Evolutionary conservation across 2,888 invertebrate genomes (phyloP), one percentile per base, ranked within the genome.

Genomic region (Villa cingulata): DNA sequence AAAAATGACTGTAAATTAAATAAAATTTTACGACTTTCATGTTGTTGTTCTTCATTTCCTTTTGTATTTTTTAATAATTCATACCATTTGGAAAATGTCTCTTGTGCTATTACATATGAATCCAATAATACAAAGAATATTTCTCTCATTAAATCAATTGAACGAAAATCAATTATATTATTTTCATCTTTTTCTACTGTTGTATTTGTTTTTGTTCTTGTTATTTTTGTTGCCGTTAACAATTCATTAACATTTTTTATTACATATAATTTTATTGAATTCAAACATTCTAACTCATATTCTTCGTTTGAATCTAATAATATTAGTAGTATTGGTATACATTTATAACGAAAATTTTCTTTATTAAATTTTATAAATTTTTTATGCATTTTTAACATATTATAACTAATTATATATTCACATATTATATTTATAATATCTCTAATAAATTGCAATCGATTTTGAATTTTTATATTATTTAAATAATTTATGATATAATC

Each of bases 241-340:
- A 65, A 81, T 84, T 7, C 23, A 7, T 23, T 32, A 12, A 32
- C 29, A 32, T 32, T 32, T 32, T 32, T 32, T 32, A 32, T 12
- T 32, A 32, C 3, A 5, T 12, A 32, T 12, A 12, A 12, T 65
- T 92, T 90, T 58, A 91, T 75, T 45, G 88, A 87, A 66, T 82
- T 84, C 55, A 94, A 73, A 61, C 87, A 88, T 65, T 88, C 84
- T 48, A 89, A 72, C 70, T 91, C 88, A 46, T 78, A 74, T 39
- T 76, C 70, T 50, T 78, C 75, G 55, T 78, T 74, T 50, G 78
- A 75, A 59, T 83, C 85, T 27, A 88, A 78, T 61, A 60, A 62
- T 17, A 59, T 58, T 38, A 55, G 56, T 36, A 67, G 54, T 39
- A 66, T 57, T 47, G 64, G 64, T 58, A 65, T 61, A 50, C 66